Evolutionary conservation across 2,113 vertebrate genomes (phyloP), one percentile per base, ranked within the genome.

Genomic region (Formicarius rufipectus): DNA sequence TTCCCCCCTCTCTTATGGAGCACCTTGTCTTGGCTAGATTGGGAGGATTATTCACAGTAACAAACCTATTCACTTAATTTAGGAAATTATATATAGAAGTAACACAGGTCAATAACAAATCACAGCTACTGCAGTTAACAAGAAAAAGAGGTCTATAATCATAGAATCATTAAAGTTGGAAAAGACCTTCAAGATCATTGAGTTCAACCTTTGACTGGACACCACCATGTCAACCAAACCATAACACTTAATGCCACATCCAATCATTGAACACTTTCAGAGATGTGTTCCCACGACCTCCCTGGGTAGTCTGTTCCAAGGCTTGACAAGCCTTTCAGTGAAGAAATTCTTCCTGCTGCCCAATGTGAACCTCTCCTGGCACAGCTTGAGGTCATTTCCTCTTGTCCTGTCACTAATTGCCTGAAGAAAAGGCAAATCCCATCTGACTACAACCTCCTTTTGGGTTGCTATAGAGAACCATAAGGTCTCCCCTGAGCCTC

Each of bases 321-420:
- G 15, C 37, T 27, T 87, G 33, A 28, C 33, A 39, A 55, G 11
- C 3, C 33, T 47, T 62, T 33, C 33, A 35, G 17, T 31, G 62
- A 42, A 67, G 52, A 67, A 76, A 67, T 31, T 67, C 52, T 50
- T 86, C 35, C 25, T 50, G 16, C 27, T 68, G 49, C 31, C 17
- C 18, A 27, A 8, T 13, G 21, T 31, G 17, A 77, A 68, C 14
- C 9, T 68, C 5, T 3, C 3, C 9, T 37, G 33, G 27, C 17
- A 44, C 14, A 52, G 45, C 9, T 28, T 33, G 14, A 37, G 7
- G 22, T 4, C 22, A 59, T 77, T 68, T 60, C 28, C 50, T 56
- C 59, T 64, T 74, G 28, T 45, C 11, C 18, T 69, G 9, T 44
- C 0, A 0, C 39, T 28, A 12, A 14, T 5, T 77, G 39, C 14